Base-by-base conservation (phyloP, 1,140 invertebrate genomes). In the Arctopsyche grandis region DNA sequence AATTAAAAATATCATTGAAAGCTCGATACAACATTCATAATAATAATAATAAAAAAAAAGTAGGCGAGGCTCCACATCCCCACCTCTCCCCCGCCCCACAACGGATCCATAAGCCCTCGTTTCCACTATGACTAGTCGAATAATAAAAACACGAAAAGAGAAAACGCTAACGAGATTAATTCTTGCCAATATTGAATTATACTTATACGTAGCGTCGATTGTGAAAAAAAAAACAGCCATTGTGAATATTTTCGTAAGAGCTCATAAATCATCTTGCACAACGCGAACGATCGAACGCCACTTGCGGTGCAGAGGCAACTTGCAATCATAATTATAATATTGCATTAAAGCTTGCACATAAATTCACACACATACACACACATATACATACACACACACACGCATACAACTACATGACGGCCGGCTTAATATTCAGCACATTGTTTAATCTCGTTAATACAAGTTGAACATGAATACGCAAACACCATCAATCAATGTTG, bases 401-500 rank as follows among this genome's bases (percentile, higher is more conserved):
- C 16, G 12, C 16, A 52, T 52, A 52, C 16, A 52, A 14, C 1
- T 52, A 52, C 16, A 52, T 10, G 16, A 52, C 10, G 48, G 48
- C 12, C 10, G 9, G n/a, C 3, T 60, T 46, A 48, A 52, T 73
- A 56, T 74, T 74, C 71, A 26, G 63, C 71, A 74, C 48, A 74
- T 56, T 74, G 71, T 74, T 74, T 46, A 74, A 74, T 74, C 71
- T 74, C 71, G 44, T 74, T 74, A 74, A 74, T 74, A 74, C 71
- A 74, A 74, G 71, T 74, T 74, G 71, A 48, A 74, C 71, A 74
- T 74, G 71, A 74, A 74, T 74, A 56, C 44, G 71, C 48, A 74
- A 74, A 74, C 71, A 74, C 71, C 71, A 74, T 74, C 71, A 74
- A 74, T 74, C 71, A 74, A 74, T 48, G 70, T 73, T 73, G 71